phyloP scores from a whole-genome alignment of 2,113 vertebrate genomes.

The Podarcis raffonei region DNA sequence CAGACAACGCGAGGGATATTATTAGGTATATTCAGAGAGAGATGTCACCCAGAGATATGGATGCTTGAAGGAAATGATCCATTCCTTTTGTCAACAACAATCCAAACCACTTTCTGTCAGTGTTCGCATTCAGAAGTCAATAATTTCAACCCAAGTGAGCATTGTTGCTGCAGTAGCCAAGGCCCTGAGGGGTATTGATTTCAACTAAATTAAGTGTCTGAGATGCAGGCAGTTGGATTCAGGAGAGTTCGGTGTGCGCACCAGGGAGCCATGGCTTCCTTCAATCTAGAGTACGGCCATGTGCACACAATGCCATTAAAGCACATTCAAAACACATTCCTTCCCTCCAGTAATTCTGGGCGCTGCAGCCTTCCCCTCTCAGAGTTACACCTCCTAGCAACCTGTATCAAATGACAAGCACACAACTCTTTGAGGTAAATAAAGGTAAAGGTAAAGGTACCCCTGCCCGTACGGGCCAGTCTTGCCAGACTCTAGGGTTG shows the following conservation, averaged over 20 bases:
- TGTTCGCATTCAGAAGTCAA: background rate
- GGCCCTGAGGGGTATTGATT: conserved; percentile 1
- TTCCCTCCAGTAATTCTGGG: too few species aligned
- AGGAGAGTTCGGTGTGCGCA: conserved; percentile 8
- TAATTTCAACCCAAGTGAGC: background rate
- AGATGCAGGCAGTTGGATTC: conserved; percentile 1
- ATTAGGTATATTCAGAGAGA: background rate
- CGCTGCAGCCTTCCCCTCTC: too few species aligned
- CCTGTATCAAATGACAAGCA: too few species aligned
- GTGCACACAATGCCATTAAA: too few species aligned
- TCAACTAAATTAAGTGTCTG: conserved; percentile 20
- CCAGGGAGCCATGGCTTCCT: background rate
- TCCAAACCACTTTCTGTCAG: background rate
- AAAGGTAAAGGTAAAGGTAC: too few species aligned
- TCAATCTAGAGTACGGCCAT: background rate
- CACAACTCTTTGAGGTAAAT: too few species aligned
- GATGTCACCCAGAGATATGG: background rate
- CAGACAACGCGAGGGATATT: background rate
- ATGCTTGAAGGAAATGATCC: background rate
- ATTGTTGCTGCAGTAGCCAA: background rate
- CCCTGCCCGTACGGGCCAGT: too few species aligned
- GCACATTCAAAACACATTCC: too few species aligned
- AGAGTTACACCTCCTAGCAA: too few species aligned
- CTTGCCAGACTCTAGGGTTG: too few species aligned
- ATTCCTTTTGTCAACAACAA: background rate